Base-by-base conservation (phyloP, 2,797 vertebrate species). In the Muscicapa striata region DNA sequence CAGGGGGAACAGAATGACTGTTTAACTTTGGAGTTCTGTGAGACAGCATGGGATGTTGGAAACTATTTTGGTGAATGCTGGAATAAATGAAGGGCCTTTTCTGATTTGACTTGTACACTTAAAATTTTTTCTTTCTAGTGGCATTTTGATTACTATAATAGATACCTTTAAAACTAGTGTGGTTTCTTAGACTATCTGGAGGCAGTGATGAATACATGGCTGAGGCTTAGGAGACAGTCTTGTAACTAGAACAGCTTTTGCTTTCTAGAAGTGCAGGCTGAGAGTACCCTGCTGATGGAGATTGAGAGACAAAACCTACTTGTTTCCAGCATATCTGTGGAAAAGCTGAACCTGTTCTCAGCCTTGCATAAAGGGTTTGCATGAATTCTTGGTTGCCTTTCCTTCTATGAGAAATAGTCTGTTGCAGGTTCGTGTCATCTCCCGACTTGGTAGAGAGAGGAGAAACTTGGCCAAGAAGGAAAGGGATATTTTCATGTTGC, bases 361-460 rank as follows among this genome's bases (percentile, higher is more conserved):
- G 26, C 41, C 38, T 77, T 88, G 46, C 48, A 43, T 63, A 16
- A 80, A 43, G 40, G 10, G 5, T 64, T 77, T 43, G 5, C 41
- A 89, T 81, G 61, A 86, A 52, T 88, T 89, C 45, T 78, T 86
- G 38, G 4, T 87, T 78, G 24, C 22, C 21, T 84, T 46, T 58
- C 16, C 17, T 80, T 40, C 45, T 67, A 30, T 43, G 38, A 64
- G 49, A 68, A 20, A 26, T 6, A 63, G 52, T 52, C 45, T 67
- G 22, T 67, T 90, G 61, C 11, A 74, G 21, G 15, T 69, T 81
- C 18, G 27, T 24, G n/a, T 70, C 2, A 22, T 67, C 19, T 80
- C 26, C 76, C 0, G 0, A 7, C 22, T 77, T 4, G 4, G 30
- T 4, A 5, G 4, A 84, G 36, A 58, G 34, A n/a, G 38, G n/a